phyloP scores from a whole-genome alignment of 2,113 vertebrate species.

The Pygoscelis antarcticus region DNA sequence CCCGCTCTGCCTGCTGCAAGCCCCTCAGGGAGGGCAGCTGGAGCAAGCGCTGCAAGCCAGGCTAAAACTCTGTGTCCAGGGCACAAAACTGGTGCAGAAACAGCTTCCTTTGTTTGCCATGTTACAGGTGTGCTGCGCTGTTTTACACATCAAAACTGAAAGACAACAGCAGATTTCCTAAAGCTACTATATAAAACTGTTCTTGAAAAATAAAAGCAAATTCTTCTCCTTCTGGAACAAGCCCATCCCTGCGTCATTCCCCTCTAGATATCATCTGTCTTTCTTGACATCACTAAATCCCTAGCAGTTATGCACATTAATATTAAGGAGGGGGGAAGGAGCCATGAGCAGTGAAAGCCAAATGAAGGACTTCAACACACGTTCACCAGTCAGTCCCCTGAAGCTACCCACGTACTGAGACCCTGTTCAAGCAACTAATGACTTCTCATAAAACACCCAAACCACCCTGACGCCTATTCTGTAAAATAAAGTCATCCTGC shows the following conservation, averaged over 20 bases:
- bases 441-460: background rate
- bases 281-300: background rate
- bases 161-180: background rate
- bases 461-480: background rate
- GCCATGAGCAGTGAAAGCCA: background rate
- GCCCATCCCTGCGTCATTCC: background rate
- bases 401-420: background rate
- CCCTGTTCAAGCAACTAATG: too few relatives aligned
- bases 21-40: background rate
- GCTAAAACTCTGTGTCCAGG: background rate
- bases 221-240: background rate
- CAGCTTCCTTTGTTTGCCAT: background rate
- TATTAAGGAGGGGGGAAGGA: background rate
- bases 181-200: background rate
- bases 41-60: background rate
- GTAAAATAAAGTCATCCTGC: background rate
- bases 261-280: background rate
- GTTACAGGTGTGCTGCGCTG: background rate
- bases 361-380: background rate
- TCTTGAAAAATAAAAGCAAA: background rate
- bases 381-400: background rate
- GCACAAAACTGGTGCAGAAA: background rate
- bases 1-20: background rate
- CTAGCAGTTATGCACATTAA: background rate
- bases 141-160: background rate